Evolutionary conservation across 2,113 vertebrate genomes (phyloP), one percentile per base, ranked within the genome.

Genomic region (Xerus inauris): DNA sequence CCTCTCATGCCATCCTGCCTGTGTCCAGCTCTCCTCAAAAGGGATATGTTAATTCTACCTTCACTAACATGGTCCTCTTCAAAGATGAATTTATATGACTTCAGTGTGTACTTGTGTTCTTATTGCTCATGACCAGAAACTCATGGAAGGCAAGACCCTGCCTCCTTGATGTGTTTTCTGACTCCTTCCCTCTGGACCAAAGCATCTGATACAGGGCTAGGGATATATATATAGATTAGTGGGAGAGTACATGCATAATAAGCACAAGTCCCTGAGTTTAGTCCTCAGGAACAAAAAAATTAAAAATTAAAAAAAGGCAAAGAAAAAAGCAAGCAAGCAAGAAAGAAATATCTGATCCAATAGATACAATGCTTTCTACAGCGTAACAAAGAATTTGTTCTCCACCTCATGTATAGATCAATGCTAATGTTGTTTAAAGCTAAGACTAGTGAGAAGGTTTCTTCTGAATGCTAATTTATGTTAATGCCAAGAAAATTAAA

Each of bases 401-500:
- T 45, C 51, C 20, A 51, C 51, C 59, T 88, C 3, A 0, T 49
- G 6, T n/a, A 54, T 14, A 72, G 24, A 91, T 91, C 49, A 94
- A 42, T 67, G n/a, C 30, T 92, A 76, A 73, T 81, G 49, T 71
- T 86, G 62, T 82, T 94, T 75, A 86, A 81, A 94, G 77, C 51
- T 85, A 54, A 96, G 71, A 91, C 72, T 65, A 81, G 45, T 62
- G 51, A 77, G 22, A n/a, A 96, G 2, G 42, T 59, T 96, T 91
- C 82, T 93, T 67, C 72, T 57, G 47, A 40, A 93, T 93, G 89
- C 20, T 85, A 93, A 96, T 91, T 88, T 91, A 97, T 95, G 97
- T 73, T 93, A 95, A 97, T 85, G 6, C 8, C 83, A 62, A 24
- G 64, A 96, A 94, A 94, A 86, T 91, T 89, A 95, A 97, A 89